These are phyloP conservation scores for Peromyscus nudipes DNA, from an alignment of 2,797 vertebrate genomes.

Conservation along the genomic window DNA sequence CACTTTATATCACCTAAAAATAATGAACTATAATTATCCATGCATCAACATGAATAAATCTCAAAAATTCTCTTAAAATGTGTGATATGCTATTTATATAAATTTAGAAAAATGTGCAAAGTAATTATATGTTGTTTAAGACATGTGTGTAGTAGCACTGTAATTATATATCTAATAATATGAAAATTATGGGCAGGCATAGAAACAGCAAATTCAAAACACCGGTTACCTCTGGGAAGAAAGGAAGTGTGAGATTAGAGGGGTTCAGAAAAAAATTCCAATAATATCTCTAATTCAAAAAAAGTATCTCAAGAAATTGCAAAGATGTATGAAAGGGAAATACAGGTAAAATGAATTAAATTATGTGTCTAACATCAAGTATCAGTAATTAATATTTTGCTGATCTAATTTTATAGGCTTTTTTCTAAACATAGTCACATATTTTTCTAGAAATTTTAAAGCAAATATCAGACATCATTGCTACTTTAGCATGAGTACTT, in stretches of 20 bases:
- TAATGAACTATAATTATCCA: slow-evolving; percentile 44
- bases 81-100: slow-evolving; percentile 52
- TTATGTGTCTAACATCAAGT: not conserved
- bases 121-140: slow-evolving; percentile 63
- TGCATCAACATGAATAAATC: slow-evolving; percentile 33
- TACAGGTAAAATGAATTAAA: not conserved
- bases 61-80: slow-evolving; percentile 48
- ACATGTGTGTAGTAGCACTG: slow-evolving; percentile 8
- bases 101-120: slow-evolving; percentile 35
- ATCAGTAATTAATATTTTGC: not conserved
- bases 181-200: slow-evolving; percentile 15
- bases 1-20: slow-evolving; percentile 61
- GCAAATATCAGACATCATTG: not conserved
- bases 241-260: not conserved
- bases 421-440: not conserved
- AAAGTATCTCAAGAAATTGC: not conserved
- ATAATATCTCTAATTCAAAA: not conserved
- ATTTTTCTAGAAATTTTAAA: slow-evolving; percentile 48
- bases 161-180: slow-evolving; percentile 55
- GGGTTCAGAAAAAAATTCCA: not conserved
- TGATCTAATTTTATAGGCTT: not conserved
- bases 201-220: slow-evolving; percentile 37
- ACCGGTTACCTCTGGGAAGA: not conserved
- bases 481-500: slow-evolving; percentile 12
- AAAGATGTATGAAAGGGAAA: not conserved